These are phyloP conservation scores for Ailurus styani DNA, from an alignment of 2,113 vertebrate species.

Conservation along the genomic window DNA sequence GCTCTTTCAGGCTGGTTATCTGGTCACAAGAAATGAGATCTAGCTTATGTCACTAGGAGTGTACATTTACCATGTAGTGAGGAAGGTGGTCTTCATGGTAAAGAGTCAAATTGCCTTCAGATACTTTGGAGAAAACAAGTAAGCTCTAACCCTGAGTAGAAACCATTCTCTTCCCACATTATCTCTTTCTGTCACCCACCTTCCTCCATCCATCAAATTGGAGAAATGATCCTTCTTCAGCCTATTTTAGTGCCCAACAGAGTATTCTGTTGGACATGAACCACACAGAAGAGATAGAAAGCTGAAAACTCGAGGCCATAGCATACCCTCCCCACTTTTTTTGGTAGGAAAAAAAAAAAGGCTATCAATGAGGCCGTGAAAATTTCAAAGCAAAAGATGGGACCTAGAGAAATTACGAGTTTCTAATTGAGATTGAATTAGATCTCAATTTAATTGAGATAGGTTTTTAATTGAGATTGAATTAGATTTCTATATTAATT, in stretches of 20 bases:
- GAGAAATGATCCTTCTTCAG: background rate
- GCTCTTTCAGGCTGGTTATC: background rate
- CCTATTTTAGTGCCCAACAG: background rate
- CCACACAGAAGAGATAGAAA: background rate
- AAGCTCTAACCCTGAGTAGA: background rate
- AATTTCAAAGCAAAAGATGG: background rate
- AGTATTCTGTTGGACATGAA: background rate
- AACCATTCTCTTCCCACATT: background rate
- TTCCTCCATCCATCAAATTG: background rate
- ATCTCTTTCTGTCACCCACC: background rate
- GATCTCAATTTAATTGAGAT: background rate
- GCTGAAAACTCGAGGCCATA: background rate
- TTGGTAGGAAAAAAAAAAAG: background rate
- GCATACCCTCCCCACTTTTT: background rate
- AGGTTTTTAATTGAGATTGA: background rate
- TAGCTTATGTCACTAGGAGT: background rate
- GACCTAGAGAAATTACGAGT: background rate
- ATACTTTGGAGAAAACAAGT: background rate
- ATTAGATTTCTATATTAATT: background rate
- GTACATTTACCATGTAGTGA: background rate
- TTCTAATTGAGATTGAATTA: background rate
- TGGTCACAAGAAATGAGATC: background rate
- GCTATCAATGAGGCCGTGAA: background rate
- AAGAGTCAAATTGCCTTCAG: background rate
- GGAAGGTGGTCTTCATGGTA: rapidly evolving